Percentiles rank a stretch among this genome's conserved stretches.
Evolutionary conservation across 2,113 vertebrate genomes (phyloP).

Genomic region (Callocephalon fimbriatum): DNA sequence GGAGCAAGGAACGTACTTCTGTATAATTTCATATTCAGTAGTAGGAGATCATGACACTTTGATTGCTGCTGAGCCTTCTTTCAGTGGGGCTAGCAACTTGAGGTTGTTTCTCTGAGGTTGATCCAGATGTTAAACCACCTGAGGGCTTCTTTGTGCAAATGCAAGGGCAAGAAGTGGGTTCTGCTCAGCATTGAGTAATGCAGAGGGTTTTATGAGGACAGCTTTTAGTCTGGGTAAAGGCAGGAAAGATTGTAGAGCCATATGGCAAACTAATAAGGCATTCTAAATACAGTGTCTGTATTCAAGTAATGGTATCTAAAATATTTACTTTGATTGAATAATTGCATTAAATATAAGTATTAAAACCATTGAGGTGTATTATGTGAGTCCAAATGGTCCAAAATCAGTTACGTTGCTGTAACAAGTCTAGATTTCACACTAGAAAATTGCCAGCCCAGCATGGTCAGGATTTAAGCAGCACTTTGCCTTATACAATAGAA

Average conservation of each 20-base stretch:
- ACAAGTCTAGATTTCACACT: not conserved
- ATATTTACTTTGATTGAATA: slow-evolving; percentile 32
- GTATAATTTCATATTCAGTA: not conserved
- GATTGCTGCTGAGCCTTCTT: not conserved
- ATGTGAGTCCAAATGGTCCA: not conserved
- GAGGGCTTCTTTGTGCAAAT: not conserved
- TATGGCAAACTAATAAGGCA: not conserved
- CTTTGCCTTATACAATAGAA: not conserved
- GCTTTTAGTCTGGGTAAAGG: not conserved
- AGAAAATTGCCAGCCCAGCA: not conserved
- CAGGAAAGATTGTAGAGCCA: not conserved
- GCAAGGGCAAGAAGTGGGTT: not conserved
- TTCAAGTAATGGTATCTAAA: not conserved
- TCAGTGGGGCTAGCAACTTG: not conserved
- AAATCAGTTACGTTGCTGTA: not conserved
- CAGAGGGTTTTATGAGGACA: not conserved
- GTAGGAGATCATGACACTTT: not conserved
- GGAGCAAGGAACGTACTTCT: not conserved
- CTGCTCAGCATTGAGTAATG: not conserved
- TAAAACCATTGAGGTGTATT: not conserved
- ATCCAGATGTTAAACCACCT: not conserved
- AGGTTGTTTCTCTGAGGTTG: not conserved
- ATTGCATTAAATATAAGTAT: slow-evolving; percentile 1
- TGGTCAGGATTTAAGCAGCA: not conserved
- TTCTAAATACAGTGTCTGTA: not conserved